phyloP scores from a whole-genome alignment of 2,797 vertebrate species.

The Sebastes kiyomatsui region DNA sequence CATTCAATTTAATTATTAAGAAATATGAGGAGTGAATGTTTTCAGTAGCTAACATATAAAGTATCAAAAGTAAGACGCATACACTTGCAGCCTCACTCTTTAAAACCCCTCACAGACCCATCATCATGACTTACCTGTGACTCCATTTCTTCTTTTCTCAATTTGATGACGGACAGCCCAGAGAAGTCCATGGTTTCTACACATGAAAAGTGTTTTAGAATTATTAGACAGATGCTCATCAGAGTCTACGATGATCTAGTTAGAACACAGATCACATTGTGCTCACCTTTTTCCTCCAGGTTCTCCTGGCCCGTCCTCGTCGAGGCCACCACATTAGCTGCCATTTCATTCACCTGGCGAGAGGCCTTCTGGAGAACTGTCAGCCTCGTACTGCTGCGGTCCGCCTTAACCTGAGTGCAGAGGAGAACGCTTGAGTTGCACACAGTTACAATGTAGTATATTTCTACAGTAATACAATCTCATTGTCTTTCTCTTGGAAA shows the following conservation, averaged over 20 bases:
- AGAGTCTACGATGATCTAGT: neutral
- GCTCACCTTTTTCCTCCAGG: conserved; percentile 90
- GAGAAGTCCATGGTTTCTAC: conserved; percentile 98
- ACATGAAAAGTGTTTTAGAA: neutral
- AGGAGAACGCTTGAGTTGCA: neutral
- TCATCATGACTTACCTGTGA: conserved; percentile 84
- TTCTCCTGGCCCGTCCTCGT: conserved; percentile 93
- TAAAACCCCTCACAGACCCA: neutral
- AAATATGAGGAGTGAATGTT: neutral
- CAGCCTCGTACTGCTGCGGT: conserved; percentile 88
- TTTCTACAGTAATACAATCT: neutral
- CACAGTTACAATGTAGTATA: neutral
- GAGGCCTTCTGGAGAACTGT: conserved; percentile 91
- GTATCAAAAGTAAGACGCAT: neutral
- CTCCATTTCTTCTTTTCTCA: conserved; percentile 97
- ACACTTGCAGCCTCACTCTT: neutral
- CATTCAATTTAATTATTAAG: neutral
- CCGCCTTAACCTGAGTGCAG: conserved; percentile 90
- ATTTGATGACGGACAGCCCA: conserved; percentile 94
- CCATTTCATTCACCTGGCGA: conserved; percentile 91
- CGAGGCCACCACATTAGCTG: conserved; percentile 92
- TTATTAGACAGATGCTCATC: neutral
- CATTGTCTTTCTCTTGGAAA: neutral
- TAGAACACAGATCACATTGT: neutral
- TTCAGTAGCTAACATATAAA: neutral